phyloP scores from a whole-genome alignment of 2,797 vertebrate species.

The Carcharodon carcharias region DNA sequence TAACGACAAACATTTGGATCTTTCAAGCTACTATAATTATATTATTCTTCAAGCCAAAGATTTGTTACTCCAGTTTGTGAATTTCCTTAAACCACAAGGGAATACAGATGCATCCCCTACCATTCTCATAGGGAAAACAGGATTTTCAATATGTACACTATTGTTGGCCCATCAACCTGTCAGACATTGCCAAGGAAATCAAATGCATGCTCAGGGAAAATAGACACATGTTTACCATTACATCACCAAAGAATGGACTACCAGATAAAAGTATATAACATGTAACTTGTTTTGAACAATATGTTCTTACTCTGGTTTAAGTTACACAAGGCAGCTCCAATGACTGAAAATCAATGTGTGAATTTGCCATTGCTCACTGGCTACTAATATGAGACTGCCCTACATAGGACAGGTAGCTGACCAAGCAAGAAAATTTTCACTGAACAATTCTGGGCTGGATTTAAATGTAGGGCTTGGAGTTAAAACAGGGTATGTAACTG shows the following conservation, averaged over 20 bases:
- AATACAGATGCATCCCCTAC: too few species aligned
- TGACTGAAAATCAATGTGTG: background rate
- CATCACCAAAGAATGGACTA: background rate
- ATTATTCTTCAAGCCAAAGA: background rate
- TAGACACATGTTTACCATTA: background rate
- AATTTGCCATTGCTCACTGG: background rate
- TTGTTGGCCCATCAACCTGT: background rate
- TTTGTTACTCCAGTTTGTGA: background rate
- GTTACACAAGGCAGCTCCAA: background rate
- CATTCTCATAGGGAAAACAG: background rate
- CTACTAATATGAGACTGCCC: background rate
- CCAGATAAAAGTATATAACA: background rate
- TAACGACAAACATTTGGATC: background rate
- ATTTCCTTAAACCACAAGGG: background rate
- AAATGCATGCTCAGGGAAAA: conserved; percentile 13
- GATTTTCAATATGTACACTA: background rate
- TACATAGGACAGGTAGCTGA: background rate
- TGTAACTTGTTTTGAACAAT: background rate
- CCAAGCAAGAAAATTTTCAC: background rate
- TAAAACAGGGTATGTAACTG: background rate
- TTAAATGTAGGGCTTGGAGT: background rate
- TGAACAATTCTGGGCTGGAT: background rate
- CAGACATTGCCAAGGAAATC: background rate
- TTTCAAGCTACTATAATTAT: background rate
- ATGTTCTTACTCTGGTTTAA: background rate